Evolutionary conservation across 2,888 invertebrate genomes (phyloP).

Genomic region (Rhingia rostrata): DNA sequence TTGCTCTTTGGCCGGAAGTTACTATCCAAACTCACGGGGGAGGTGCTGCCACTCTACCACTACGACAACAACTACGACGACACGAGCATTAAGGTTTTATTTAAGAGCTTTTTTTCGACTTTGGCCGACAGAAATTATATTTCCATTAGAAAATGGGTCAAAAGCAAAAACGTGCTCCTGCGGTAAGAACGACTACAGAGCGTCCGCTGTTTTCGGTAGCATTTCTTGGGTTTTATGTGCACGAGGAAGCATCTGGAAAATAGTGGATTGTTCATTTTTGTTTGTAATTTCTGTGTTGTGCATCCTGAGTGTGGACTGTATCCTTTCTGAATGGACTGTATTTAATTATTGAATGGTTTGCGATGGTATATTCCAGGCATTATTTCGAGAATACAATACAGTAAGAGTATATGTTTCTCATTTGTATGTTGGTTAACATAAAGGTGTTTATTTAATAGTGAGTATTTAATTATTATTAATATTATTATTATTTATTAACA

Average conservation of each 20-base stretch:
- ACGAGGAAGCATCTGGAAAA: slow-evolving; percentile 26
- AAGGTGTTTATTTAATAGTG: too few species aligned
- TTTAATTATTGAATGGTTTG: slow-evolving; percentile 37
- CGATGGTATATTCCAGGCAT: too few species aligned
- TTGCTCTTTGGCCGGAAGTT: slow-evolving; percentile 19
- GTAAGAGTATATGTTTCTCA: too few species aligned
- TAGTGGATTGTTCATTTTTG: slow-evolving; percentile 10
- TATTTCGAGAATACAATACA: too few species aligned
- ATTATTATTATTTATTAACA: too few species aligned
- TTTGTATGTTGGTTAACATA: too few species aligned
- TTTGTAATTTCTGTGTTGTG: slow-evolving; percentile 34
- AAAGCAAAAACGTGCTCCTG: slow-evolving; percentile 54
- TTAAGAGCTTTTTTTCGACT: slow-evolving; percentile 64
- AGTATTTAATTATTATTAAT: too few species aligned
- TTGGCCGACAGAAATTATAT: slow-evolving; percentile 58
- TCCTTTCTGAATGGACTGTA: not conserved
- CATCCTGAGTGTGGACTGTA: slow-evolving; percentile 12
- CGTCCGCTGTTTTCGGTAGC: slow-evolving; percentile 20
- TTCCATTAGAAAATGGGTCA: slow-evolving; percentile 66
- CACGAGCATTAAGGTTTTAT: slow-evolving; percentile 66
- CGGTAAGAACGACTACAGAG: slow-evolving; percentile 7
- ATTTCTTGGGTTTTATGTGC: slow-evolving; percentile 23
- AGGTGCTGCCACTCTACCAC: slow-evolving; percentile 3
- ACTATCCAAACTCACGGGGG: not conserved
- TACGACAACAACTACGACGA: slow-evolving; percentile 60